These are phyloP conservation scores for Mimas tiliae DNA, from an alignment of 2,888 invertebrate species.

Conservation along the genomic window DNA sequence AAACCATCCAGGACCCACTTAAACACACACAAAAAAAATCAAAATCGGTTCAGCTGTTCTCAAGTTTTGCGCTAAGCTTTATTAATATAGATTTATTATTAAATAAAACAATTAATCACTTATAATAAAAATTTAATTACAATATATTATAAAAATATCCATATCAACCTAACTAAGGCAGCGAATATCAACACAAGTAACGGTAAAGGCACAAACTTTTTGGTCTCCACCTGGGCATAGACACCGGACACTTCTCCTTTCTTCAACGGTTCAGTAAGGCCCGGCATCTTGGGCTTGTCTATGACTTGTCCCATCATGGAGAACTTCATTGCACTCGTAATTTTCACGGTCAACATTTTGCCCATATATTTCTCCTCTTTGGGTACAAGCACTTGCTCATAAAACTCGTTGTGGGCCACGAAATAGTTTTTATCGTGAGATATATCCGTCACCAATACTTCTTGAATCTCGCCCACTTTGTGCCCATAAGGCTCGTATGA, in stretches of 20 bases:
- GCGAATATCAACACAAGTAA: constrained; percentile 69
- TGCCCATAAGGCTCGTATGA: constrained; percentile 94
- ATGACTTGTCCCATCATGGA: constrained; percentile 90
- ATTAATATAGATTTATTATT: too few relatives aligned
- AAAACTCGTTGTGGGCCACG: constrained; percentile 97
- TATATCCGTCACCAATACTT: constrained; percentile 95
- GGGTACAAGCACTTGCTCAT: constrained; percentile 95
- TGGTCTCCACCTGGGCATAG: constrained; percentile 41
- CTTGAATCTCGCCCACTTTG: constrained; percentile 87
- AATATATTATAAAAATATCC: constrained; percentile 63
- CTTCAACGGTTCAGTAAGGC: constrained; percentile 80
- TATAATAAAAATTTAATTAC: constrained; percentile 38
- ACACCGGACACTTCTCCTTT: constrained; percentile 85
- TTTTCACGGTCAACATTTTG: constrained; percentile 91
- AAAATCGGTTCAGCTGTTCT: too few relatives aligned
- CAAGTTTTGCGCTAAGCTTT: too few relatives aligned
- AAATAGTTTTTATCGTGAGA: constrained; percentile 95
- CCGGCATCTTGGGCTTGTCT: constrained; percentile 81
- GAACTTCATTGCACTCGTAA: constrained; percentile 88
- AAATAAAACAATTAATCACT: constrained; percentile 41
- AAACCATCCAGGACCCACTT: too few relatives aligned
- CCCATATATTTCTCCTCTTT: constrained; percentile 92
- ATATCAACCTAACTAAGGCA: constrained; percentile 69
- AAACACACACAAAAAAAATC: too few relatives aligned
- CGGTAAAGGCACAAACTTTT: constrained; percentile 59